Base-by-base conservation (phyloP, 2,113 vertebrate genomes). In the Raja brachyura region DNA sequence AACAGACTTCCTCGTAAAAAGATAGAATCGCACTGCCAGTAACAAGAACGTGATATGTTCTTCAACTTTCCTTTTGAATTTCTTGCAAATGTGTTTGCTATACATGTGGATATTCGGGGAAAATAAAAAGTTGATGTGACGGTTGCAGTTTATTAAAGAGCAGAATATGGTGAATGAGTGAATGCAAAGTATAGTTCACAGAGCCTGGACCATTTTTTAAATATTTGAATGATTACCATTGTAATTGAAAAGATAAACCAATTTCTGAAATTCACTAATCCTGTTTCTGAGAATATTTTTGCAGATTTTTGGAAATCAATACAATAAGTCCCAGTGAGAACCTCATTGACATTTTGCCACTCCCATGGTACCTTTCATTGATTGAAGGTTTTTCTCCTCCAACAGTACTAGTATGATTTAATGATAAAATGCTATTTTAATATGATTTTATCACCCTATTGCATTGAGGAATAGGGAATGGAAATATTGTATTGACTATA, bases 211-310 rank as follows among this genome's bases (percentile, higher is more conserved):
- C 56, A 48, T 48, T n/a, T 61, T 59, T 61, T 86, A 86, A 14
- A 86, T 25, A 85, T 61, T 86, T 61, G 28, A 86, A 86, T 86
- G 56, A 86, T 86, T 83, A 10, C 78, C 48, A 25, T 83, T 56
- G 79, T 83, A 25, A 83, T 28, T 20, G 48, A 83, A 56, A 56
- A 11, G 25, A 59, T 83, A 8, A 83, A 25, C 54, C 1, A 20
- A 56, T 20, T 22, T 56, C 79, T 56, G 48, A 83, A 83, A 83
- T 83, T 83, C 18, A 83, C 33, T 56, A 28, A 56, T 83, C 20
- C 20, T 81, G 78, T 81, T 22, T 54, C 7, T 83, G 79, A 83
- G 48, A 83, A 83, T 25, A 4, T 22, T 83, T 83, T 83, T 25
- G 7, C 70, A 73, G 54, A 25, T 56, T 83, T 56, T 54, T 59